Evolutionary conservation across 2,797 vertebrate species (phyloP).

Genomic region (Anisognathus igniventris): DNA sequence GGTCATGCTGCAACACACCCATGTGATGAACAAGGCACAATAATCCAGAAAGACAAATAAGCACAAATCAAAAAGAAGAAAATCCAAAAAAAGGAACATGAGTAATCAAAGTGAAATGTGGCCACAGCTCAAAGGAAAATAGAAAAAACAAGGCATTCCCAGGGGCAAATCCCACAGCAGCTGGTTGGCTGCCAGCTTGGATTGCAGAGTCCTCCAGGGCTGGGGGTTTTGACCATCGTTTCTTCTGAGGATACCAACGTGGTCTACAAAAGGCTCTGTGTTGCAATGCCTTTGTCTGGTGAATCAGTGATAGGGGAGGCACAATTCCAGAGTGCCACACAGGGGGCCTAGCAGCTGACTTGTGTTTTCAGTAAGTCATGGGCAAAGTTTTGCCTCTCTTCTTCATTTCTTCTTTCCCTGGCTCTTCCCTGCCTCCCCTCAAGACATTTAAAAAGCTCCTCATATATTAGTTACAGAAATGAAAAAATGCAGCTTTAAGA

Average conservation of each 20-base stretch:
- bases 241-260: not conserved
- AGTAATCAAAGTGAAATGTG: constrained; percentile 28
- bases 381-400: not conserved
- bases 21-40: not conserved
- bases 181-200: not conserved
- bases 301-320: not conserved
- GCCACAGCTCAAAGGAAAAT: not conserved
- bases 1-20: not conserved
- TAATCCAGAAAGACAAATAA: not conserved
- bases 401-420: not conserved
- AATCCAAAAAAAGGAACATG: not conserved
- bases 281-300: constrained; percentile 50
- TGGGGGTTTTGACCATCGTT: not conserved
- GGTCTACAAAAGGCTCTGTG: not conserved
- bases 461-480: not conserved
- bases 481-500: not conserved
- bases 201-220: not conserved
- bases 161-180: constrained; percentile 22
- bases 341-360: not conserved
- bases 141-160: constrained; percentile 6
- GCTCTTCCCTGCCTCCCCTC: not conserved
- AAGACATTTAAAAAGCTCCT: not conserved
- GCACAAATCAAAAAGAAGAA: not conserved
- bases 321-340: not conserved
- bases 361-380: not conserved